Evolutionary conservation across 2,888 invertebrate species (phyloP).

Genomic region (Aleiodes testaceus): DNA sequence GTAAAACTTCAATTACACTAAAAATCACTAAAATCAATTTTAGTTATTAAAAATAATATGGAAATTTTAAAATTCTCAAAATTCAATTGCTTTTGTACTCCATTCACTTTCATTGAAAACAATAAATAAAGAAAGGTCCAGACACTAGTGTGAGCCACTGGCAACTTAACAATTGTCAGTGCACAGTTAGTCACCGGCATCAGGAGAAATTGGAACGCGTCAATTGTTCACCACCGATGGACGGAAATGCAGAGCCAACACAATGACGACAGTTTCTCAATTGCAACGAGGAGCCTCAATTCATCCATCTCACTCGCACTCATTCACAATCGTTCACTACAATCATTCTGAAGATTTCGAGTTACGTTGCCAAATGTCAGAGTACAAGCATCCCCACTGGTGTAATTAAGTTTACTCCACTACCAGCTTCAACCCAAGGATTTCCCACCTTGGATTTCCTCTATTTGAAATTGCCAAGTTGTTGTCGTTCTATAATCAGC

Average conservation of each 20-base stretch:
- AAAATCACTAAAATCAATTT: no score
- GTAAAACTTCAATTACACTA: no score
- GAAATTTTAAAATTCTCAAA: no score
- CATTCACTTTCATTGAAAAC: slow-evolving; percentile 25
- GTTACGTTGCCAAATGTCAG: slow-evolving; percentile 65
- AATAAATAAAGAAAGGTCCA: no score
- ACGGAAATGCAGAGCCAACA: slow-evolving; percentile 29
- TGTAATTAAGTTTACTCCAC: slow-evolving; percentile 65
- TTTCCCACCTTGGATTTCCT: slow-evolving; percentile 30
- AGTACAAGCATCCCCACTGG: slow-evolving; percentile 56
- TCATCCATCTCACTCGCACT: background rate
- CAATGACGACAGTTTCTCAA: slow-evolving; percentile 29
- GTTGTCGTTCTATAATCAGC: slow-evolving; percentile 15
- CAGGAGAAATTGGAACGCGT: slow-evolving; percentile 31
- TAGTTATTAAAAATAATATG: no score
- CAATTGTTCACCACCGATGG: slow-evolving; percentile 28
- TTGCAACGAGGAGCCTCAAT: slow-evolving; percentile 18
- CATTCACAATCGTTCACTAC: slow-evolving; percentile 47
- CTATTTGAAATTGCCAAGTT: slow-evolving; percentile 18
- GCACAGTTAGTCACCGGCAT: background rate
- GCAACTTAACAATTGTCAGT: no score
- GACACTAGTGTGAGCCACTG: no score
- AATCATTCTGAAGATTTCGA: slow-evolving; percentile 58
- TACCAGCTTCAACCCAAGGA: slow-evolving; percentile 48
- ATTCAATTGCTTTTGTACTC: no score